Percentiles rank a stretch among this genome's conserved stretches.
phyloP scores from a whole-genome alignment of 2,888 invertebrate genomes.

The Clusia tigrina region DNA sequence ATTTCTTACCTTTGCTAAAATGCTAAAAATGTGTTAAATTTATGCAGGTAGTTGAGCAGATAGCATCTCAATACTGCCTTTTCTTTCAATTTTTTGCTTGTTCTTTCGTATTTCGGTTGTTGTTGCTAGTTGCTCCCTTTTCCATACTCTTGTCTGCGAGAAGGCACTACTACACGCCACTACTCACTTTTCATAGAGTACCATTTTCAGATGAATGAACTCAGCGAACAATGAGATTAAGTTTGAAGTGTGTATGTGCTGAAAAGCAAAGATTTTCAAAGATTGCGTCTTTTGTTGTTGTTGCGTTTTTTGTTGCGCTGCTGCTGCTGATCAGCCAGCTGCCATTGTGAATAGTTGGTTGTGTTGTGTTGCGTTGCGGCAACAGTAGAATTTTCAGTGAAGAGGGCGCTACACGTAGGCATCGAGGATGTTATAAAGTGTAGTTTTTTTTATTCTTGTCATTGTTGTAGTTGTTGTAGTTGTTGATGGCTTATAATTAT shows the following conservation, averaged over 20 bases:
- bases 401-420: slow-evolving; percentile 1
- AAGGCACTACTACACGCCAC: not conserved
- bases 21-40: slow-evolving; percentile 11
- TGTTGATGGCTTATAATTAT: slow-evolving; percentile 11
- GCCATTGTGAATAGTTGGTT: slow-evolving; percentile 1
- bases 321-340: not conserved
- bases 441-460: not conserved
- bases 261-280: slow-evolving; percentile 2
- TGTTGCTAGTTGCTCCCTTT: too few species aligned
- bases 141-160: not conserved
- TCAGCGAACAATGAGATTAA: slow-evolving; percentile 8
- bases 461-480: not conserved
- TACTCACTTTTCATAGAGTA: not conserved
- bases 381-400: not conserved
- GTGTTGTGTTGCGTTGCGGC: not conserved
- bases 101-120: too few species aligned
- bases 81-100: too few species aligned
- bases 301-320: not conserved
- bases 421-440: too few species aligned
- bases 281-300: slow-evolving; percentile 4
- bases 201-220: slow-evolving; percentile 9
- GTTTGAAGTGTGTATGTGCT: not conserved
- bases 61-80: not conserved
- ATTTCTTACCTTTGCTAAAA: not conserved
- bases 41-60: slow-evolving; percentile 12